A percentile compares a stretch with the other conserved stretches of the same genome.
These are phyloP conservation scores for Ormyrus nitidulus DNA, from an alignment of 2,888 invertebrate species.

Conservation along the genomic window DNA sequence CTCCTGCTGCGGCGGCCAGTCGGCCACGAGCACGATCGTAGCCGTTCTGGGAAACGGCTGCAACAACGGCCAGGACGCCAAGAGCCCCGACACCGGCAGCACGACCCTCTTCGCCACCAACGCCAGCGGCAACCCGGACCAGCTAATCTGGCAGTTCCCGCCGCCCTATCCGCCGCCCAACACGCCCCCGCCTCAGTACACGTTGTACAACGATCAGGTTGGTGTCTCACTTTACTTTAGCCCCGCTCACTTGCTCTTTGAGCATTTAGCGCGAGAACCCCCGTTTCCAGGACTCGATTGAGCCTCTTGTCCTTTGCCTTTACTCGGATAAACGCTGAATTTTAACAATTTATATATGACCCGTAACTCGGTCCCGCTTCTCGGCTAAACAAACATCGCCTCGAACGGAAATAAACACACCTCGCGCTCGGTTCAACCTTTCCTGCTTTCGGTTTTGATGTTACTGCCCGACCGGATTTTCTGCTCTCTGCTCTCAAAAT, in stretches of 20 bases:
- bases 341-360: too few species aligned
- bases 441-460: too few species aligned
- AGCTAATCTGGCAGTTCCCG: slow-evolving; percentile 90
- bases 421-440: too few species aligned
- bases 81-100: slow-evolving; percentile 67
- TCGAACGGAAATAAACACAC: too few species aligned
- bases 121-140: slow-evolving; percentile 74
- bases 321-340: too few species aligned
- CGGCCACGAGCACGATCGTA: slow-evolving; percentile 57
- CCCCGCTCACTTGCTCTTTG: background rate
- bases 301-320: too few species aligned
- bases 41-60: slow-evolving; percentile 49
- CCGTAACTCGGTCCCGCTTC: too few species aligned
- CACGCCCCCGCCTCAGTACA: slow-evolving; percentile 83
- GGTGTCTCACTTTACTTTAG: slow-evolving; percentile 65
- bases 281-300: too few species aligned
- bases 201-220: slow-evolving; percentile 90
- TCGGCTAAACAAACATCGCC: too few species aligned
- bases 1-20: slow-evolving; percentile 49
- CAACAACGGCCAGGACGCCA: background rate
- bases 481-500: too few species aligned
- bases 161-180: slow-evolving; percentile 78
- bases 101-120: slow-evolving; percentile 72
- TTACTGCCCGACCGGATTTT: too few species aligned
- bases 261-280: too few species aligned